Evolutionary conservation across 1,140 invertebrate genomes (phyloP), one percentile per base, ranked within the genome.

Genomic region (Monomorium pharaonis): DNA sequence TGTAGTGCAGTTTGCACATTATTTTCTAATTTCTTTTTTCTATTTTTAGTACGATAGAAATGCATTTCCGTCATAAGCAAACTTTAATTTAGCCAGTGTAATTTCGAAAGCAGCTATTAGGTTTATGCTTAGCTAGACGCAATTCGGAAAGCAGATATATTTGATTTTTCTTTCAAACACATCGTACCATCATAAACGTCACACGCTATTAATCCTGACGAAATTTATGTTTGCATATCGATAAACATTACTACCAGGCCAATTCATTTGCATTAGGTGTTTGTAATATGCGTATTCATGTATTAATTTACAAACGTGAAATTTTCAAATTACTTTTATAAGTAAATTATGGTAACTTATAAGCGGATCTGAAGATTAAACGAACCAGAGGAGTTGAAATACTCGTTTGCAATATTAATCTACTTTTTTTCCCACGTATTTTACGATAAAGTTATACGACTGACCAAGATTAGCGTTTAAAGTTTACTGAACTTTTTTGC

Each of bases 331-430:
- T 86, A 80, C 24, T 80, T 51, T 60, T 16, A 1, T 6, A 44
- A n/a, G 0, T 7, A 58, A 88, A 74, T 80, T 65, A 86, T 37
- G 37, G 42, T 65, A 56, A 2, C 54, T 49, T 42, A 27, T 47
- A 78, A 86, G n/a, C 84, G 49, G 37, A 80, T 87, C 54, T 47
- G 12, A 42, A 58, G 58, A 74, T 70, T 54, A 54, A 44, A 21
- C 21, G 9, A 18, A 37, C 47, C 24, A 33, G 30, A 75, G 30
- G 24, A 77, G 18, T 33, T 18, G 37, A 72, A 44, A n/a, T 21
- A n/a, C 10, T 21, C 3, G 65, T 21, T 88, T 85, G 74, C 44
- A 78, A 87, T 77, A 65, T 87, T 72, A 88, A 88, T 88, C 62
- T 47, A 12, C 44, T 37, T 85, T 78, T 56, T 85, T 85, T 14